Conservation (phyloP, 2,113 vertebrate genomes). For the Pelvicachromis taeniatus region DNA sequence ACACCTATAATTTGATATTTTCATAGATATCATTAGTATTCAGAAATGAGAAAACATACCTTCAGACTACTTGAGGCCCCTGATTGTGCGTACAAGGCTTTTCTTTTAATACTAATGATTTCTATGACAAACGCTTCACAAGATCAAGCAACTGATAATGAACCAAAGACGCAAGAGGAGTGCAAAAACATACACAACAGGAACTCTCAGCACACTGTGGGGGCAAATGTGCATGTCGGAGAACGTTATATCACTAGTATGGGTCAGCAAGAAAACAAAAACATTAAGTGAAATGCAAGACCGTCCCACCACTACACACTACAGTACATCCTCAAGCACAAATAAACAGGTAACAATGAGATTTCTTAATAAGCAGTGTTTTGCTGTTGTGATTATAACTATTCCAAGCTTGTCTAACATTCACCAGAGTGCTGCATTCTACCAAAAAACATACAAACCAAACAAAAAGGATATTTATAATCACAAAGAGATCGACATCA, state of each 20-base stretch:
- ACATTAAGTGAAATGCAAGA: conserved; percentile 80
- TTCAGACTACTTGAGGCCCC: not conserved
- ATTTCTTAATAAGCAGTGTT: conserved; percentile 57
- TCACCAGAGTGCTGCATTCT: conserved; percentile 71
- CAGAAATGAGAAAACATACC: not conserved
- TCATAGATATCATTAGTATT: not conserved
- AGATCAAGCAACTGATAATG: conserved; percentile 2
- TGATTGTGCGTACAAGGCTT: not conserved
- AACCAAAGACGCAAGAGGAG: conserved; percentile 7
- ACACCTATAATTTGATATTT: not conserved
- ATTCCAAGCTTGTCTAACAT: conserved; percentile 70
- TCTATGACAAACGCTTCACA: not conserved
- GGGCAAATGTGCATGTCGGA: conserved; percentile 37
- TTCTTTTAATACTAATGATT: not conserved
- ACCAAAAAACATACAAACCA: conserved; percentile 51
- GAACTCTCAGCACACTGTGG: conserved; percentile 22
- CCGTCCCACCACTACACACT: conserved; percentile 88
- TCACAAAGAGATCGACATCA: conserved; percentile 68
- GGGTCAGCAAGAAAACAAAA: conserved; percentile 69
- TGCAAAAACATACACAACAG: conserved; percentile 41
- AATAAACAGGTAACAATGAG: conserved; percentile 77
- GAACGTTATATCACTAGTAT: conserved; percentile 52
- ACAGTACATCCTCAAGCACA: conserved; percentile 89
- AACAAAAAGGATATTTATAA: conserved; percentile 68
- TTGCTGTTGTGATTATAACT: conserved; percentile 71